Evolutionary conservation across 2,113 vertebrate genomes (phyloP).

Genomic region (Rousettus leschenaultii): DNA sequence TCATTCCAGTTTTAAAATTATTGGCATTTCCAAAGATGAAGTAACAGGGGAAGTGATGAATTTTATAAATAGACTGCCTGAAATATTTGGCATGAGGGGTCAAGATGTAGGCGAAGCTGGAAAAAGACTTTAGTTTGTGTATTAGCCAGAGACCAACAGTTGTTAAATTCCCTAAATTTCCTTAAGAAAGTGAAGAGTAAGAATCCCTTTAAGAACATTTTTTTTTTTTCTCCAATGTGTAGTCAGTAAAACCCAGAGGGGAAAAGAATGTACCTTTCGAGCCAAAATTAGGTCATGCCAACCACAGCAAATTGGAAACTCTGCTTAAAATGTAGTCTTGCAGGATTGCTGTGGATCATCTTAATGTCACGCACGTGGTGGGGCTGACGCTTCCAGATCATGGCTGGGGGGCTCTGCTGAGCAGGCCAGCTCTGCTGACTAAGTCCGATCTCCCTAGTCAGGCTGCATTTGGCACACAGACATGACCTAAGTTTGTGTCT

Average conservation of each 20-base stretch:
- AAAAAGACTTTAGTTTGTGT: conserved; percentile 61
- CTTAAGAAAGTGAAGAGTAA: conserved; percentile 56
- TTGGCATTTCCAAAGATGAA: conserved; percentile 72
- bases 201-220: conserved; percentile 59
- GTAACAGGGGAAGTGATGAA: conserved; percentile 70
- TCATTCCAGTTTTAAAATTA: conserved; percentile 67
- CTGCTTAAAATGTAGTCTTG: conserved; percentile 51
- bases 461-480: background rate
- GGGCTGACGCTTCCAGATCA: background rate
- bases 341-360: conserved; percentile 48
- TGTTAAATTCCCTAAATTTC: conserved; percentile 63
- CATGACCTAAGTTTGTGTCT: background rate
- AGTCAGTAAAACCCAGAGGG: conserved; percentile 59
- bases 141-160: conserved; percentile 66
- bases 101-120: conserved; percentile 74
- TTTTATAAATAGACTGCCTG: conserved; percentile 74
- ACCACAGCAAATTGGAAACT: conserved; percentile 68
- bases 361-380: conserved; percentile 28
- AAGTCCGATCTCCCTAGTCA: background rate
- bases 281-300: conserved; percentile 71
- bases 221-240: conserved; percentile 27
- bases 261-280: conserved; percentile 47
- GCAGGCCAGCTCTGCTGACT: background rate
- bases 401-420: background rate
- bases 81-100: conserved; percentile 71